Evolutionary conservation across 1,140 invertebrate genomes (phyloP), one percentile per base, ranked within the genome.

Genomic region (Tetramorium alpestre): DNA sequence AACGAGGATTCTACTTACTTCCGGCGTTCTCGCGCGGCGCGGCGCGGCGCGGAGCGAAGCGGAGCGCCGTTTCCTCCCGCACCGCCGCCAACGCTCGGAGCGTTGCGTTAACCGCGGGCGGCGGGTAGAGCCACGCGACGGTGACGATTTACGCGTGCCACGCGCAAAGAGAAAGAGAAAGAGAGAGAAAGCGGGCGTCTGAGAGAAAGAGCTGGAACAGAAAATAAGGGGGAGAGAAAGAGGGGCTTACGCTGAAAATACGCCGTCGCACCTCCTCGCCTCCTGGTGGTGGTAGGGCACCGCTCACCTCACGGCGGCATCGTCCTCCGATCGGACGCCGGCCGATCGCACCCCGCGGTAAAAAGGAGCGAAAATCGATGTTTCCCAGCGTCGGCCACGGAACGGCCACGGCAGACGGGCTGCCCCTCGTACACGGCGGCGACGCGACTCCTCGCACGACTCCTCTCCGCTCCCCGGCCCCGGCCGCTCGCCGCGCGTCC

Each of bases 351-450:
- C n/a, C 8, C 2, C n/a, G 41, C 16, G 47, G 16, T 86, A 75
- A 87, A 90, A 91, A 91, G 54, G 70, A 88, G 58, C 87, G 92
- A 93, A 94, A 94, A 94, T 94, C 93, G 93, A 94, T 94, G 93
- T 88, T 89, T 54, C 28, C 51, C 87, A 92, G 91, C 93, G 92
- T 91, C 93, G 92, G 91, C 81, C 67, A 18, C 41, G 22, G 38
- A 69, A 69, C 18, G 38, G 38, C 33, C 33, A 4, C 33, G 33
- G 33, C 33, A 4, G 33, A 33, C 33, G 33, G 33, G 33, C 33
- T 33, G 33, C 33, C 28, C 16, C 58, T 60, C 60, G 28, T 13
- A 28, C 60, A 3, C n/a, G 38, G n/a, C 41, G 22, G 11, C 41
- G 65, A 69, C 41, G 67, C 67, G 28, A 18, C 13, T 38, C 16